These are phyloP conservation scores for Holocentrus rufus DNA, from an alignment of 2,797 vertebrate genomes.

Conservation along the genomic window DNA sequence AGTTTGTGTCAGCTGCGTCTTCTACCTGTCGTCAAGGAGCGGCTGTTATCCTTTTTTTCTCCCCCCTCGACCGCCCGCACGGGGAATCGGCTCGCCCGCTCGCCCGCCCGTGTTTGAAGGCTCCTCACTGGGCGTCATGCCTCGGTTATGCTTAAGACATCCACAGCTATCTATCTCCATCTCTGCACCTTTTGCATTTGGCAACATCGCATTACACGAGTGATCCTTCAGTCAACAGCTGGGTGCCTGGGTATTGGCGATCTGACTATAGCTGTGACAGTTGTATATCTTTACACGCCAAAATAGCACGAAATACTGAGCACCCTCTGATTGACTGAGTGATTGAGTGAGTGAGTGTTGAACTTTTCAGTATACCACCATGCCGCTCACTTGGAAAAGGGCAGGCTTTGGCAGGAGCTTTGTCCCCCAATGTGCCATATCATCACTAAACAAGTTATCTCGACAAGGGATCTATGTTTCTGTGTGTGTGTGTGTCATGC, in stretches of 20 bases:
- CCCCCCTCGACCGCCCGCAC: background rate
- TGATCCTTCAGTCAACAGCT: constrained; percentile 68
- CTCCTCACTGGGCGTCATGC: constrained; percentile 22
- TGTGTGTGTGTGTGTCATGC: no score
- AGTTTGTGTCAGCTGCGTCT: constrained; percentile 60
- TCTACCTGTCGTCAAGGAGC: constrained; percentile 55
- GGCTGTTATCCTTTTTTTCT: constrained; percentile 22
- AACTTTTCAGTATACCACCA: constrained; percentile 52
- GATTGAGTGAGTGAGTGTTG: constrained; percentile 44
- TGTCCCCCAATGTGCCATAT: no score
- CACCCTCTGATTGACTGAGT: no score
- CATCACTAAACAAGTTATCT: no score
- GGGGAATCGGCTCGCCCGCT: constrained; percentile 11
- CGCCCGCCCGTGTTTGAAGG: constrained; percentile 3
- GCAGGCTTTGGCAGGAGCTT: no score
- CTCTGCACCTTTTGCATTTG: constrained; percentile 65
- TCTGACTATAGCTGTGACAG: constrained; percentile 40
- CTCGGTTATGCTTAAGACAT: constrained; percentile 47
- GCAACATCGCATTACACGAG: constrained; percentile 51
- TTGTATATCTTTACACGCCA: constrained; percentile 68
- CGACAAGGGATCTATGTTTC: no score
- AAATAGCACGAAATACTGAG: constrained; percentile 36
- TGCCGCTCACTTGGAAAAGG: constrained; percentile 7
- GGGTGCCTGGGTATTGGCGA: constrained; percentile 31
- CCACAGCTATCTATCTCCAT: constrained; percentile 62